Evolutionary conservation across 2,113 vertebrate species (phyloP).

Genomic region (Megaceryle torquata): DNA sequence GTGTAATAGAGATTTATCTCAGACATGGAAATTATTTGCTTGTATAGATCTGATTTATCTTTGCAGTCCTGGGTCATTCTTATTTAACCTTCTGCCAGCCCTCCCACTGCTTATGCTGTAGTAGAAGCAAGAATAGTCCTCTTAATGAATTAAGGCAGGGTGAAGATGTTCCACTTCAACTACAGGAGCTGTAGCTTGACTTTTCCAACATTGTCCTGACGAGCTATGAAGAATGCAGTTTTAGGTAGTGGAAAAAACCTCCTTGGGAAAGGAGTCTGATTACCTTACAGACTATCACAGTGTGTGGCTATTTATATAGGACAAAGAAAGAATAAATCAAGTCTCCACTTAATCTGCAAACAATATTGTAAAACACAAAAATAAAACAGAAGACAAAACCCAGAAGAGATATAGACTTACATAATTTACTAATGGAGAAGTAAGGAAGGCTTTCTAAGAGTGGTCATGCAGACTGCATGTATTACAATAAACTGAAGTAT

Average conservation of each 20-base stretch:
- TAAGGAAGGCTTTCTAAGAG: not conserved
- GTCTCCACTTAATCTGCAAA: not conserved
- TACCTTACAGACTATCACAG: not conserved
- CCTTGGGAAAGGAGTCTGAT: not conserved
- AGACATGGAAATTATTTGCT: not conserved
- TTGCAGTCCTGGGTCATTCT: not conserved
- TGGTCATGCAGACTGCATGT: not conserved
- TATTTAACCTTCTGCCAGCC: not conserved
- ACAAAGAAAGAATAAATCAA: not conserved
- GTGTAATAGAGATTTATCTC: not conserved
- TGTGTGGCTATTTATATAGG: not conserved
- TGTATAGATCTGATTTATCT: constrained; percentile 15
- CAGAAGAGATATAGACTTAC: not conserved
- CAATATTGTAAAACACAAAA: not conserved
- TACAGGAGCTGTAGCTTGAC: not conserved
- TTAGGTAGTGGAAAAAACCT: not conserved
- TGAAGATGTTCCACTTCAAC: not conserved
- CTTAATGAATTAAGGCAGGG: not conserved
- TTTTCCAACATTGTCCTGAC: not conserved
- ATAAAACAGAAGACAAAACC: not conserved
- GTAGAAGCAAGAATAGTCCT: not conserved
- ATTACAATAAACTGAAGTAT: not conserved
- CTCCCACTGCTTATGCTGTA: not conserved
- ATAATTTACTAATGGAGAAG: not conserved
- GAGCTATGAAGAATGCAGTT: not conserved